phyloP scores from a whole-genome alignment of 2,888 invertebrate genomes.

The Scaptodrosophila latifasciaeformis region DNA sequence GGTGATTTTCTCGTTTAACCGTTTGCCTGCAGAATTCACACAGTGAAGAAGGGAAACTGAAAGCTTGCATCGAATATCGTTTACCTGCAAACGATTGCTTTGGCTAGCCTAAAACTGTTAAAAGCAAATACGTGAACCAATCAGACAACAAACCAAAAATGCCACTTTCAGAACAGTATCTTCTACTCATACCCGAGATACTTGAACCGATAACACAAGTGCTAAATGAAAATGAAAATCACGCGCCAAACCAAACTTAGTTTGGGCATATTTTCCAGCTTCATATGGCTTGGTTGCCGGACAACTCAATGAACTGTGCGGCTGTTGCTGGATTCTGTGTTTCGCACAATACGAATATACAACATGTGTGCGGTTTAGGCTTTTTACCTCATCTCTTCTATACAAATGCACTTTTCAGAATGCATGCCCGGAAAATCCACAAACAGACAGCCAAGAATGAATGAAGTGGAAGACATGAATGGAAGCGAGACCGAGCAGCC shows the following conservation, averaged over 20 bases:
- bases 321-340: not conserved
- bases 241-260: conserved; percentile 16
- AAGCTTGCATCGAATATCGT: not conserved
- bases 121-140: too few species aligned
- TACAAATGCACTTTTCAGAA: conserved; percentile 30
- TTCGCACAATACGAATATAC: not conserved
- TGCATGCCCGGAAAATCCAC: conserved; percentile 20
- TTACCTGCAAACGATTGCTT: not conserved
- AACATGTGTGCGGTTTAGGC: too few species aligned
- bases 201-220: conserved; percentile 1
- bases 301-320: not conserved
- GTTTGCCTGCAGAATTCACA: too few species aligned
- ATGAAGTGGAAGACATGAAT: conserved; percentile 49
- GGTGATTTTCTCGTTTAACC: too few species aligned
- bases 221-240: conserved; percentile 19
- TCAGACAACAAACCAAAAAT: too few species aligned
- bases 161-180: not conserved
- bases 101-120: not conserved
- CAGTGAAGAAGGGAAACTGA: too few species aligned
- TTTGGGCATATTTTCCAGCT: not conserved
- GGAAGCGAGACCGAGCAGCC: conserved; percentile 15
- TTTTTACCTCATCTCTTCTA: too few species aligned
- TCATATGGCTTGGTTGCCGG: conserved; percentile 5
- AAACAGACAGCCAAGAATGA: conserved; percentile 26
- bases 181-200: not conserved